A percentile compares a stretch with the other conserved stretches of the same genome.
These are phyloP conservation scores for Leptinotarsa defecta DNA, from an alignment of 1,140 invertebrate species.

Conservation along the genomic window DNA sequence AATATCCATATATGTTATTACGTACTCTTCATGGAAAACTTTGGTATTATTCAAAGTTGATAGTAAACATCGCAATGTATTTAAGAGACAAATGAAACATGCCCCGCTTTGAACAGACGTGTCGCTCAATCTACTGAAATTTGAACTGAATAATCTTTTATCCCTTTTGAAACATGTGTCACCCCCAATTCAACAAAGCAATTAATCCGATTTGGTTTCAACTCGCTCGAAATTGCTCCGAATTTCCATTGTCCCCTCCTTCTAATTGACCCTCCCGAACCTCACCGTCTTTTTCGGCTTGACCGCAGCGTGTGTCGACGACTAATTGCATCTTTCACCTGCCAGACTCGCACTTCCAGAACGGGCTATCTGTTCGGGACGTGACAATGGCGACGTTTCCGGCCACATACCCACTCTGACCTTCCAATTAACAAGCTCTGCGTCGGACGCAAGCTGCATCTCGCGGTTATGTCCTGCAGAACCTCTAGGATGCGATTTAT, in stretches of 20 bases:
- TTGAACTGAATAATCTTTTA: not conserved
- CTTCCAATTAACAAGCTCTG: slow-evolving; percentile 39
- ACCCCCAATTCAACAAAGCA: not conserved
- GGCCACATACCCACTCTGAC: slow-evolving; percentile 35
- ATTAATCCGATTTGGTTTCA: not conserved
- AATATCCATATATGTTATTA: too few relatives aligned
- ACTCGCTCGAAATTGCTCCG: not conserved
- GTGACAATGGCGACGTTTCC: slow-evolving; percentile 40
- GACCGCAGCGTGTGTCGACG: not conserved
- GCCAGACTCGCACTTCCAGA: slow-evolving; percentile 22
- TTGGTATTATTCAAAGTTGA: too few relatives aligned
- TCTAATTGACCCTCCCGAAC: not conserved
- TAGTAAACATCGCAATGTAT: too few relatives aligned
- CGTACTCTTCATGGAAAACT: too few relatives aligned
- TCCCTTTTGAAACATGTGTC: not conserved
- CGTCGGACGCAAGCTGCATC: slow-evolving; percentile 21
- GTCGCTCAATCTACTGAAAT: too few relatives aligned
- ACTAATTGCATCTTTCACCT: slow-evolving; percentile 32
- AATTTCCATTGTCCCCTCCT: not conserved
- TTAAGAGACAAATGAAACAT: too few relatives aligned
- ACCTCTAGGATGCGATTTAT: not conserved
- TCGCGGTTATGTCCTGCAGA: not conserved
- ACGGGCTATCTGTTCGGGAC: slow-evolving; percentile 37
- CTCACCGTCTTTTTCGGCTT: not conserved
- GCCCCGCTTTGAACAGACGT: too few relatives aligned